A percentile compares a stretch with the other conserved stretches of the same genome.
phyloP scores from a whole-genome alignment of 2,113 vertebrate species.

The Hassar affinis region DNA sequence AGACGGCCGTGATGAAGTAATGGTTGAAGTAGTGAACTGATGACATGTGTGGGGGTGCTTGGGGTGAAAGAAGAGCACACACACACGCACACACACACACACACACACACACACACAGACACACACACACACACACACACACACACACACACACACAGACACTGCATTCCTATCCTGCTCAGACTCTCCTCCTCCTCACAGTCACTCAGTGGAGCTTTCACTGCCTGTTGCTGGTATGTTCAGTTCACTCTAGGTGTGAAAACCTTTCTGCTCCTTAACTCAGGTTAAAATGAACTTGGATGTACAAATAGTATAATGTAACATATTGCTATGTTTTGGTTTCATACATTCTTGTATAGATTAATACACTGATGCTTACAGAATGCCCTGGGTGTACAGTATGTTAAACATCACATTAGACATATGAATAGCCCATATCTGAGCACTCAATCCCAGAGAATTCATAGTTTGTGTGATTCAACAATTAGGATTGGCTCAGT shows the following conservation, averaged over 20 bases:
- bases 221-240: constrained; percentile 18
- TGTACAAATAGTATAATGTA: too few relatives aligned
- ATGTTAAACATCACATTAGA: neutral
- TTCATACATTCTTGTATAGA: neutral
- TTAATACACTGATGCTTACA: neutral
- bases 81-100: neutral
- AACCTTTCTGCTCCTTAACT: neutral
- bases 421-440: neutral
- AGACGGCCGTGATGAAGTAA: constrained; percentile 26
- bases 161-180: constrained; percentile 44
- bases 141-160: constrained; percentile 7
- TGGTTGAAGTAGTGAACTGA: constrained; percentile 42
- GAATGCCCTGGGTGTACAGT: neutral
- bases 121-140: neutral
- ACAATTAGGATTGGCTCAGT: constrained; percentile 12
- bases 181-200: constrained; percentile 35
- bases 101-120: constrained; percentile 4
- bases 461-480: neutral
- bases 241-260: neutral
- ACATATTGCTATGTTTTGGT: too few relatives aligned
- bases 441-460: neutral
- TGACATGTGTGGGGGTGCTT: constrained; percentile 41
- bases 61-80: neutral
- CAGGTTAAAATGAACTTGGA: neutral
- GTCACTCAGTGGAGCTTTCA: constrained; percentile 31